Base-by-base conservation (phyloP, 1,140 invertebrate species). In the Aphelinus atriplicis region DNA sequence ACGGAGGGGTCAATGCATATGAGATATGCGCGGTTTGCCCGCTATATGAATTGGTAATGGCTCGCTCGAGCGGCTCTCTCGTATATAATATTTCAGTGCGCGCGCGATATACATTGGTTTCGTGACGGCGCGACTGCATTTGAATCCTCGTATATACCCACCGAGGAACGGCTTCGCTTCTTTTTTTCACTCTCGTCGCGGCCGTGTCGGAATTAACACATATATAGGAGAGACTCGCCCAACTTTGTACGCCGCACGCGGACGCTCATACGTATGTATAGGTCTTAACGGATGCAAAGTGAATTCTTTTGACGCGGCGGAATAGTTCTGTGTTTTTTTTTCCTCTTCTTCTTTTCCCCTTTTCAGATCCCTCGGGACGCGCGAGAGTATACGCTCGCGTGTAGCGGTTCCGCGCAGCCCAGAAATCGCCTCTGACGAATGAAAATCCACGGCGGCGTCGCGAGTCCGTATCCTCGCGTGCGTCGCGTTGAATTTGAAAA, bases 11-110 rank as follows among this genome's bases (percentile, higher is more conserved):
- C 53, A 66, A 73, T 66, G 71, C 66, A 26, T 26, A 26, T 26
- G 26, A 26, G 26, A 26, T 26, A 66, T 60, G 71, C 53, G 63
- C 42, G 45, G 55, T 73, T 66, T 73, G 46, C 53, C 57, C 63
- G 63, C 55, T 66, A 26, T 26, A 73, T 73, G 71, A 66, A 73
- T 73, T 65, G 62, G 63, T 73, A 60, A 73, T 73, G 71, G 60
- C 26, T 26, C 26, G 26, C 26, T 26, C 26, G 26, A 26, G 26
- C 26, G 51, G 5, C n/a, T 47, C 63, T n/a, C 26, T 60, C 53
- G 71, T 55, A 66, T 66, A 66, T 65, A 26, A 66, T 65, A 26
- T 26, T 26, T 26, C 26, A 26, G 66, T 71, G 51, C 46, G 10
- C 58, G 26, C 26, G 26, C 26, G 26, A 26, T 26, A 26, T 26